A percentile compares a stretch with the other conserved stretches of the same genome.
Evolutionary conservation across 1,140 invertebrate species (phyloP).

Genomic region (Hypothenemus hampei): DNA sequence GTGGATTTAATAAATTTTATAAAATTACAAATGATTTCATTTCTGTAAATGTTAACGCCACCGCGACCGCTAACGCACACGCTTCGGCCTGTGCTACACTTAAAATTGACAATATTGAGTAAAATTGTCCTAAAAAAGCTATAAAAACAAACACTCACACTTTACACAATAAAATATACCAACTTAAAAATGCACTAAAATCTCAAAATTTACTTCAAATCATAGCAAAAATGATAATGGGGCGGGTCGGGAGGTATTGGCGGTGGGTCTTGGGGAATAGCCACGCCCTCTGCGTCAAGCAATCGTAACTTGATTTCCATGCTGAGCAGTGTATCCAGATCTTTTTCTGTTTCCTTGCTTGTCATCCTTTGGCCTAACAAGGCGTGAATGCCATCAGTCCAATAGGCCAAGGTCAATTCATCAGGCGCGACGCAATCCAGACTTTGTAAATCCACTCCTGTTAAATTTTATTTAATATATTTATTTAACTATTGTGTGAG

Average conservation of each 20-base stretch:
- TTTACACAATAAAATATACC: no score
- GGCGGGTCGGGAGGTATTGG: slow-evolving; percentile 81
- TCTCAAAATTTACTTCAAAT: slow-evolving; percentile 50
- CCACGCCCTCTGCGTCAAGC: slow-evolving; percentile 90
- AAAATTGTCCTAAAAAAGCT: no score
- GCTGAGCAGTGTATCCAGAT: slow-evolving; percentile 85
- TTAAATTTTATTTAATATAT: no score
- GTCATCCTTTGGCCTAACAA: slow-evolving; percentile 83
- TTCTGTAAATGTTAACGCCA: no score
- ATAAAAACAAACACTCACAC: no score
- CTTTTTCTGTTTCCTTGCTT: slow-evolving; percentile 82
- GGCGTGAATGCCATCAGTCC: slow-evolving; percentile 94
- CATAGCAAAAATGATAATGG: slow-evolving; percentile 81
- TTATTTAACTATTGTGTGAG: no score
- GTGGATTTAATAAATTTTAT: no score
- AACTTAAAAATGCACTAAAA: no score
- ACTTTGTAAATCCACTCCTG: slow-evolving; percentile 54
- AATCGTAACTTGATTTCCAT: slow-evolving; percentile 95
- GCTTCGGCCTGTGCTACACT: no score
- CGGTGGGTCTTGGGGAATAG: slow-evolving; percentile 89
- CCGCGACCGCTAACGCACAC: no score
- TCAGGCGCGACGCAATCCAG: slow-evolving; percentile 91
- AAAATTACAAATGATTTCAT: no score
- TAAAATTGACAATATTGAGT: no score
- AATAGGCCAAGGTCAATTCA: slow-evolving; percentile 86